phyloP scores from a whole-genome alignment of 2,888 invertebrate genomes.

The Hanleya hanleyi region DNA sequence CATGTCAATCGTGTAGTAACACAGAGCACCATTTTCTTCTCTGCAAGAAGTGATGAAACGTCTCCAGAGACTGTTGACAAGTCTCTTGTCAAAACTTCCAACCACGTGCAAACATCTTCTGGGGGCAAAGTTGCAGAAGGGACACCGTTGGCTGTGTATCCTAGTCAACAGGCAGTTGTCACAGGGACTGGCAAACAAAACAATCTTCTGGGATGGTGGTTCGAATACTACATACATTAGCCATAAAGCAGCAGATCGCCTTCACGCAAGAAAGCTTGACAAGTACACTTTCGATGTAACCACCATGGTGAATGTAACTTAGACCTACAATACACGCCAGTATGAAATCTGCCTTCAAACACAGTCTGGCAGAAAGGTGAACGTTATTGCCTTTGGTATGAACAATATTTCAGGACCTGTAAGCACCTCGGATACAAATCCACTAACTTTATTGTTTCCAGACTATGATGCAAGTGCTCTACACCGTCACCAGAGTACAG shows the following conservation, averaged over 20 bases:
- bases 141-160: no score
- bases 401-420: conserved; percentile 2
- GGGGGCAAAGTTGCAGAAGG: no score
- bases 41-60: no score
- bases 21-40: not conserved
- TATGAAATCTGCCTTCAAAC: conserved; percentile 3
- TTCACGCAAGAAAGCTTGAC: not conserved
- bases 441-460: not conserved
- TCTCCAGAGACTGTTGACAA: not conserved
- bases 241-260: conserved; percentile 1
- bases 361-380: conserved; percentile 6
- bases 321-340: not conserved
- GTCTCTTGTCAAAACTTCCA: not conserved
- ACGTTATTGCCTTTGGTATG: conserved; percentile 2
- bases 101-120: not conserved
- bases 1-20: not conserved
- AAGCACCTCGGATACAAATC: not conserved
- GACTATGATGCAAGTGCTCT: not conserved
- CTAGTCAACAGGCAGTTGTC: no score
- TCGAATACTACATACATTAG: conserved; percentile 13
- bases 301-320: conserved; percentile 11
- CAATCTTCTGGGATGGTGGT: conserved; percentile 12
- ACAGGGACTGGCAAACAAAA: not conserved
- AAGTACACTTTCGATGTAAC: not conserved
- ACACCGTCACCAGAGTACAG: not conserved